These are phyloP conservation scores for Bellardia bayeri DNA, from an alignment of 2,888 invertebrate species.

Conservation along the genomic window DNA sequence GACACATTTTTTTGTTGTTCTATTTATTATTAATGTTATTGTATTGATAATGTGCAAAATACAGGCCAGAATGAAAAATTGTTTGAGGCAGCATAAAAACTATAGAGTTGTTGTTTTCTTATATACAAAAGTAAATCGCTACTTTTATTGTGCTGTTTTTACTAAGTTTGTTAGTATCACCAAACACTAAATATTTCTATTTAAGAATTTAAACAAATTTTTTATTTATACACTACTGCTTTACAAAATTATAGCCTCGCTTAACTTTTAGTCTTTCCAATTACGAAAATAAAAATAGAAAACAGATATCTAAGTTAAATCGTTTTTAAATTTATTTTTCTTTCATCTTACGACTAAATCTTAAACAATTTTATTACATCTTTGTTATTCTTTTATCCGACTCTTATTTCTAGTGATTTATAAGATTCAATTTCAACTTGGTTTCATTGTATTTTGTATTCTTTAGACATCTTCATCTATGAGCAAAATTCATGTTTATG, in stretches of 20 bases:
- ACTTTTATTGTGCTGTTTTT: too few relatives aligned
- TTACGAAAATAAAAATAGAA: constrained; percentile 35
- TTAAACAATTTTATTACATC: constrained; percentile 55
- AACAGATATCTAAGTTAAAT: constrained; percentile 1
- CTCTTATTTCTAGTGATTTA: constrained; percentile 51
- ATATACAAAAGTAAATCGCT: too few relatives aligned
- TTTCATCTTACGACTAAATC: constrained; percentile 48
- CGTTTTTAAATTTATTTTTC: constrained; percentile 40
- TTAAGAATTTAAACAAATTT: neutral
- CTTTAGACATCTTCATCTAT: constrained; percentile 44
- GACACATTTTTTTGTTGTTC: constrained; percentile 20
- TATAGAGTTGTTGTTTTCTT: too few relatives aligned
- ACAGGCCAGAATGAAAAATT: neutral
- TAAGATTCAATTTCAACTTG: constrained; percentile 55
- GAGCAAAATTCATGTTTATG: constrained; percentile 62
- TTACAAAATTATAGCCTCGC: neutral
- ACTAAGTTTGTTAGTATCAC: too few relatives aligned
- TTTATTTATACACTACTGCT: neutral
- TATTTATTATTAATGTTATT: neutral
- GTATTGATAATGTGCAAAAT: neutral
- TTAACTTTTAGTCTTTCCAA: constrained; percentile 25
- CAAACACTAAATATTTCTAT: neutral
- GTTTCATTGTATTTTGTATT: constrained; percentile 27
- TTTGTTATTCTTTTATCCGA: constrained; percentile 46
- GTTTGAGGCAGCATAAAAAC: neutral